Percentiles rank a stretch among this genome's conserved stretches.
Evolutionary conservation across 2,888 invertebrate genomes (phyloP).

Genomic region (Pristionchus mayeri): DNA sequence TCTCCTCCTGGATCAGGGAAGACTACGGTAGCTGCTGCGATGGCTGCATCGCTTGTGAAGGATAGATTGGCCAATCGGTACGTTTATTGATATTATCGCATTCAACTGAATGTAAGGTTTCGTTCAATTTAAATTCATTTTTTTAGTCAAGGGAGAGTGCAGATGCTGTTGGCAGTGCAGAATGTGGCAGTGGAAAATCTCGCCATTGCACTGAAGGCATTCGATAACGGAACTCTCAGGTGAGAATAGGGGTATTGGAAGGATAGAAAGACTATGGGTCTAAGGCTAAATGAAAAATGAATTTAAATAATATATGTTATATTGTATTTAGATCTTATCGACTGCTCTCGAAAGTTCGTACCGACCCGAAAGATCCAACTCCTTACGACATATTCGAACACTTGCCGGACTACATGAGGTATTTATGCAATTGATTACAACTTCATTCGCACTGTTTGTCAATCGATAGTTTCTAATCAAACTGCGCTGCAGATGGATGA

Average conservation of each 20-base stretch:
- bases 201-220: background rate
- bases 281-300: too few species aligned
- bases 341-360: background rate
- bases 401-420: background rate
- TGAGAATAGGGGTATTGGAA: background rate
- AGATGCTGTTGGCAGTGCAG: slow-evolving; percentile 32
- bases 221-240: slow-evolving; percentile 17
- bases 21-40: slow-evolving; percentile 41
- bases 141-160: slow-evolving; percentile 7
- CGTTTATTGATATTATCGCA: background rate
- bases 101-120: background rate
- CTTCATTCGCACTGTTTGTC: background rate
- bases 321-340: background rate
- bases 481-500: slow-evolving; percentile 9
- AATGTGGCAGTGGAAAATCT: slow-evolving; percentile 43
- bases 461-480: background rate
- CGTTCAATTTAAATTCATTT: background rate
- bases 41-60: slow-evolving; percentile 25
- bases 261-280: background rate
- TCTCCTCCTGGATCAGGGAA: slow-evolving; percentile 43
- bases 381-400: slow-evolving; percentile 30
- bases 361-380: background rate
- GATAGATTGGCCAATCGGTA: background rate
- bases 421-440: background rate
- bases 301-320: background rate